Evolutionary conservation across 2,113 vertebrate genomes (phyloP), one percentile per base, ranked within the genome.

Genomic region (Anolis sagrei): DNA sequence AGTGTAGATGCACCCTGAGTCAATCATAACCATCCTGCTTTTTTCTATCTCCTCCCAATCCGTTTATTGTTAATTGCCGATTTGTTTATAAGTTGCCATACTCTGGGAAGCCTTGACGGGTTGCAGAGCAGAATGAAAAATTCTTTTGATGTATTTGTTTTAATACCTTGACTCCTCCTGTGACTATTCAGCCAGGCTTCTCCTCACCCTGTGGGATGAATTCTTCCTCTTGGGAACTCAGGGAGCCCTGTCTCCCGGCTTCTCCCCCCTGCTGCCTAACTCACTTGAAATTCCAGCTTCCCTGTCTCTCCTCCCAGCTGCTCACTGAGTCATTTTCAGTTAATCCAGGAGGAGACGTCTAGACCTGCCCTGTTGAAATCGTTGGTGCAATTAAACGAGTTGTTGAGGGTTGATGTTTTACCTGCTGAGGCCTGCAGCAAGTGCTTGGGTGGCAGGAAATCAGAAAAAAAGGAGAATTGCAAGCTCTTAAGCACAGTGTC

Each of bases 261-360:
- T 29, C 48, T 18, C 64, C 49, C 48, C 29, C 44, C 64, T 1
- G 2, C 62, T 29, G 64, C 11, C 29, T 39, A 69, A 58, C 75
- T 49, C 83, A 72, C 64, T 78, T 85, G 76, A 85, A 85, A 85
- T 85, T 85, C 83, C 83, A 70, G 83, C 49, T 78, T 78, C 75
- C 1, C 32, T 70, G 34, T 85, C 83, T 70, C 75, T 48, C 64
- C 64, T 61, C 10, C 75, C 83, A 85, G 83, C 83, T 85, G 76
- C 76, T 85, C 58, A 34, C 75, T 70, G 64, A 85, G 83, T 78
- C 83, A 78, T 70, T 77, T 23, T 14, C 49, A 78, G 76, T 58
- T 85, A 85, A 85, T 85, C 83, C 83, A 39, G 48, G 75, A 85
- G 64, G 83, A 85, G 83, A 78, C 76, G 83, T 85, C 83, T 78